Evolutionary conservation across 2,797 vertebrate species (phyloP).

Genomic region (Gadopsis marmoratus): DNA sequence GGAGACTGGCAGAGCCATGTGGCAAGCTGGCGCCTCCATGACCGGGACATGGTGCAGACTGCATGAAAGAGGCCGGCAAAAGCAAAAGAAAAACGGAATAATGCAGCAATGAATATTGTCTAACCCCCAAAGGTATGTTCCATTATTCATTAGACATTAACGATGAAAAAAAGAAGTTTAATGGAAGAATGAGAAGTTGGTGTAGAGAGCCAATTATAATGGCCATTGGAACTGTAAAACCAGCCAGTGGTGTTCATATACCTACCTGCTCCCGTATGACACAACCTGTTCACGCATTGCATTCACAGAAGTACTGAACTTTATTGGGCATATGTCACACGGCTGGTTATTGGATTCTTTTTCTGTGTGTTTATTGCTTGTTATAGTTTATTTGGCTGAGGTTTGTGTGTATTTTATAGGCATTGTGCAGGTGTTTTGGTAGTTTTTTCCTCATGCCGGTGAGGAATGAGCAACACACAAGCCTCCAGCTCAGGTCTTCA

Average conservation of each 20-base stretch:
- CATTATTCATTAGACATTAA: not conserved
- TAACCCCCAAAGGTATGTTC: not conserved
- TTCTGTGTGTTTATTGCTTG: too few relatives aligned
- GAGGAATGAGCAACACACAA: not conserved
- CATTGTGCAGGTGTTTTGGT: not conserved
- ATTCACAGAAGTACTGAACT: not conserved
- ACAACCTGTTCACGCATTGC: not conserved
- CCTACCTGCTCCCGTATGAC: not conserved
- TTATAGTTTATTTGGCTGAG: too few relatives aligned
- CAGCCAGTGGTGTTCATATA: not conserved
- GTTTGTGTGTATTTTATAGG: not conserved
- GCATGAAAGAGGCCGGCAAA: not conserved
- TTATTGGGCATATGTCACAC: not conserved
- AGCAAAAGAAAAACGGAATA: not conserved
- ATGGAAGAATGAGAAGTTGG: not conserved
- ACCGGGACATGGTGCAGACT: constrained; percentile 40
- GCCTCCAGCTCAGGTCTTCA: not conserved
- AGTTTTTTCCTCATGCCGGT: not conserved
- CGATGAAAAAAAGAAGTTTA: not conserved
- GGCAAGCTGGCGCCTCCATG: constrained; percentile 51
- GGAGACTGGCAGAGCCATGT: constrained; percentile 62
- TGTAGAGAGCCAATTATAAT: not conserved
- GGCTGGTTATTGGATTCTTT: not conserved
- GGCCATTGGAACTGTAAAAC: not conserved
- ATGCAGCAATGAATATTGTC: not conserved